A percentile compares a stretch with the other conserved stretches of the same genome.
Conservation (phyloP, 2,113 vertebrate genomes). For the Malurus alboscapulatus region DNA sequence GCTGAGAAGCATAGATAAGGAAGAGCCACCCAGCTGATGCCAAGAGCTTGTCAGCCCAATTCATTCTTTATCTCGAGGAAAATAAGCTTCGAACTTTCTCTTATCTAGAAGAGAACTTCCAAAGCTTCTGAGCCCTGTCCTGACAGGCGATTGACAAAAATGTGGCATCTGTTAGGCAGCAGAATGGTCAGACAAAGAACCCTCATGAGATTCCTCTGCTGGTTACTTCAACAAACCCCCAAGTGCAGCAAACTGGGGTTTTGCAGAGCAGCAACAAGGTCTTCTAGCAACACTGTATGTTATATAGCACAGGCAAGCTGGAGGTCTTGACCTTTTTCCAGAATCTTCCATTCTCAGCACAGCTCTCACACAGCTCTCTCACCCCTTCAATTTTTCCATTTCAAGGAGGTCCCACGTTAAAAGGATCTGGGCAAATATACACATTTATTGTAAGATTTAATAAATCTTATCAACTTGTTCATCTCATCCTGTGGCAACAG, state of each 20-base stretch:
- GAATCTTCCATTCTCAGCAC: background rate
- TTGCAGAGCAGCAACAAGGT: background rate
- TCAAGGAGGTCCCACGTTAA: background rate
- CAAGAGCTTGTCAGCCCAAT: background rate
- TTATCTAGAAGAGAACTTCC: conserved; percentile 24
- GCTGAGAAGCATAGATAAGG: background rate
- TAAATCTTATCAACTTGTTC: conserved; percentile 57
- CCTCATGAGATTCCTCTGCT: fast-evolving
- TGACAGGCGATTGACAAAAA: background rate
- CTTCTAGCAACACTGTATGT: background rate
- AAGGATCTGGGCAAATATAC: background rate
- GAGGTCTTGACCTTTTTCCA: background rate
- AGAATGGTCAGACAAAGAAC: background rate
- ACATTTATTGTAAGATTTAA: conserved; percentile 29
- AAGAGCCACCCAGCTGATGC: background rate
- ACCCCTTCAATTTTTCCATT: conserved; percentile 17
- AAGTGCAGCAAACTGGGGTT: background rate
- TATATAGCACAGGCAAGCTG: background rate
- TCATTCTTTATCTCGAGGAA: conserved; percentile 39
- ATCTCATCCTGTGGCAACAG: conserved; percentile 40
- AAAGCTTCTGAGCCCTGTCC: background rate
- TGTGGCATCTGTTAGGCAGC: background rate
- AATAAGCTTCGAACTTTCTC: conserved; percentile 19
- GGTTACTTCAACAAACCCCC: background rate
- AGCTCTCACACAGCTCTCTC: background rate